Percentiles rank a stretch among this genome's conserved stretches.
phyloP scores from a whole-genome alignment of 1,140 invertebrate genomes.

The Drosophila nasuta region DNA sequence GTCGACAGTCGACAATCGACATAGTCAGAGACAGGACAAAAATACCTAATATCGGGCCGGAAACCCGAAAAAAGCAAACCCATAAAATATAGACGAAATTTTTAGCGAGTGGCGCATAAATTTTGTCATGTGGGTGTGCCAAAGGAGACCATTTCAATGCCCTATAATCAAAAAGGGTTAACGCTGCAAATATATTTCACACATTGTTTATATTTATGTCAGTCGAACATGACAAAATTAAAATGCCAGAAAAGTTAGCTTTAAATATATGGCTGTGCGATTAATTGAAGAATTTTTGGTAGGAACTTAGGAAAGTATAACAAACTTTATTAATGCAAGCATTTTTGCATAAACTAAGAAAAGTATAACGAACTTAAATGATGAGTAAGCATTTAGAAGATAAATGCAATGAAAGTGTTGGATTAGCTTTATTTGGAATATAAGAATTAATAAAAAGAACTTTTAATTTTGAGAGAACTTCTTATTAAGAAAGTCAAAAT shows the following conservation, averaged over 20 bases:
- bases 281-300: not conserved
- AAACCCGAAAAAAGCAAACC: constrained; percentile 47
- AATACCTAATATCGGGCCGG: constrained; percentile 31
- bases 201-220: constrained; percentile 24
- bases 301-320: not conserved
- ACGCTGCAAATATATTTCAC: constrained; percentile 5
- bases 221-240: constrained; percentile 1
- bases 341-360: not conserved
- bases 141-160: constrained; percentile 6
- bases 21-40: constrained; percentile 28
- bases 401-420: too few relatives aligned
- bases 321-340: too few relatives aligned
- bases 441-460: too few relatives aligned
- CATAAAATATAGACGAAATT: constrained; percentile 60
- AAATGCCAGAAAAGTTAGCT: not conserved
- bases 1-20: not conserved
- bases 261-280: not conserved
- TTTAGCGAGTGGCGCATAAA: constrained; percentile 46
- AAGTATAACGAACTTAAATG: too few relatives aligned
- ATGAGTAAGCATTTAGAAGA: too few relatives aligned
- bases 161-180: constrained; percentile 31
- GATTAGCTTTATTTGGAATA: too few relatives aligned
- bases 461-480: too few relatives aligned
- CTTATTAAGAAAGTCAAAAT: too few relatives aligned
- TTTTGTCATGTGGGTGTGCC: constrained; percentile 46